Percentiles rank a stretch among this genome's conserved stretches.
Evolutionary conservation across 1,140 invertebrate species (phyloP).

Genomic region (Drosophila gunungcola): DNA sequence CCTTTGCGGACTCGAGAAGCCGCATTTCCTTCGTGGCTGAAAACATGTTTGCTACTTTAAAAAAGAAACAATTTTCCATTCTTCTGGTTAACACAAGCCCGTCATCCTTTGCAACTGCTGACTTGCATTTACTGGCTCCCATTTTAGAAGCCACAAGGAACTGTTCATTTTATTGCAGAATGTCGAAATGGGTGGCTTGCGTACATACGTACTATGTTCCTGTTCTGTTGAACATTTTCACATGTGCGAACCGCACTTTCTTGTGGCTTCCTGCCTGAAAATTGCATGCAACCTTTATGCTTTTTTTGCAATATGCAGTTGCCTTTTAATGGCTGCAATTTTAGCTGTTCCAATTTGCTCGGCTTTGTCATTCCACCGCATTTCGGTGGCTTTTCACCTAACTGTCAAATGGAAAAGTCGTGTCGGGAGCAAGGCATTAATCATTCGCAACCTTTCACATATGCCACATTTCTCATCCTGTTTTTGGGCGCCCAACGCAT

Average conservation of each 20-base stretch:
- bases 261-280: slow-evolving; percentile 30
- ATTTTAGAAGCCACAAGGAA: slow-evolving; percentile 15
- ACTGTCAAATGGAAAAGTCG: slow-evolving; percentile 44
- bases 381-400: slow-evolving; percentile 22
- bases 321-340: slow-evolving; percentile 48
- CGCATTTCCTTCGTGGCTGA: slow-evolving; percentile 11
- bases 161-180: slow-evolving; percentile 72
- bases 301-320: slow-evolving; percentile 57
- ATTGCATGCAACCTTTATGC: slow-evolving; percentile 11
- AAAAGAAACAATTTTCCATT: neutral
- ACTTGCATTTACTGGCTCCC: slow-evolving; percentile 7
- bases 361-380: neutral
- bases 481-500: slow-evolving; percentile 29
- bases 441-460: slow-evolving; percentile 26
- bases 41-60: neutral
- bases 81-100: neutral
- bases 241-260: slow-evolving; percentile 8
- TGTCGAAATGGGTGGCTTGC: neutral
- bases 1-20: neutral
- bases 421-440: slow-evolving; percentile 39
- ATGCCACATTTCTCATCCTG: slow-evolving; percentile 34
- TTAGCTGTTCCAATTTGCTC: slow-evolving; percentile 28
- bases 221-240: slow-evolving; percentile 15
- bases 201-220: neutral
- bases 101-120: slow-evolving; percentile 7